These are phyloP conservation scores for Parasteatoda lunata DNA, from an alignment of 2,888 invertebrate genomes.

Conservation along the genomic window DNA sequence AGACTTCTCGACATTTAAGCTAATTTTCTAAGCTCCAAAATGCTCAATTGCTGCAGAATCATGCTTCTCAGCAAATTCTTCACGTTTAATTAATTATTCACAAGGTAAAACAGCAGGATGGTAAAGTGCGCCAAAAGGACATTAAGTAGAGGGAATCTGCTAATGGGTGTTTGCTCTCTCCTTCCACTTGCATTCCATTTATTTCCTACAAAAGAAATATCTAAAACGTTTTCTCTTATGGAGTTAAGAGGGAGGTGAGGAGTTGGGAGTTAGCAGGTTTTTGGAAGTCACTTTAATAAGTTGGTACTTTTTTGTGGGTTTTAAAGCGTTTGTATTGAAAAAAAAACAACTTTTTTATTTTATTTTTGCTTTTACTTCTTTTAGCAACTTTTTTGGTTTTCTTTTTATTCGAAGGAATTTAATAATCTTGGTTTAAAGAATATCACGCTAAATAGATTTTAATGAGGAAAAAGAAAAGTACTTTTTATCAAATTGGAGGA, in stretches of 20 bases:
- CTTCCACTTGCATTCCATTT: conserved; percentile 40
- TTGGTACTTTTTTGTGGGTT: neutral
- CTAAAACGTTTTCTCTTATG: neutral
- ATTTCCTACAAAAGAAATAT: conserved; percentile 37
- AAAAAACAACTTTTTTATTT: neutral
- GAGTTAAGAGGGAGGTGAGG: neutral
- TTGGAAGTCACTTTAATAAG: neutral
- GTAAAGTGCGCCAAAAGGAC: conserved; percentile 16
- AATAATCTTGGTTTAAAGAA: neutral
- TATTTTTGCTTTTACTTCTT: neutral
- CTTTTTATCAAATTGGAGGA: no score
- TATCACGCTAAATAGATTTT: conserved; percentile 5
- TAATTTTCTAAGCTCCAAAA: conserved; percentile 23
- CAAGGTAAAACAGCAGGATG: neutral
- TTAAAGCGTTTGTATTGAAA: neutral
- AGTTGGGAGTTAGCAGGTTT: conserved; percentile 18
- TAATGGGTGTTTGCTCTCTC: conserved; percentile 40
- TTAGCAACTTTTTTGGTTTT: neutral
- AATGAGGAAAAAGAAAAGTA: neutral
- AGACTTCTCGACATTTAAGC: conserved; percentile 33
- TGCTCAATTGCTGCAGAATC: conserved; percentile 37
- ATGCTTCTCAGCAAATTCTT: conserved; percentile 50
- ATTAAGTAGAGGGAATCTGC: conserved; percentile 39
- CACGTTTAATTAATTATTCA: conserved; percentile 58
- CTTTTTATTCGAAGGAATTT: neutral